Conservation (phyloP, 2,113 vertebrate species). For the Triplophysa tibetana region DNA sequence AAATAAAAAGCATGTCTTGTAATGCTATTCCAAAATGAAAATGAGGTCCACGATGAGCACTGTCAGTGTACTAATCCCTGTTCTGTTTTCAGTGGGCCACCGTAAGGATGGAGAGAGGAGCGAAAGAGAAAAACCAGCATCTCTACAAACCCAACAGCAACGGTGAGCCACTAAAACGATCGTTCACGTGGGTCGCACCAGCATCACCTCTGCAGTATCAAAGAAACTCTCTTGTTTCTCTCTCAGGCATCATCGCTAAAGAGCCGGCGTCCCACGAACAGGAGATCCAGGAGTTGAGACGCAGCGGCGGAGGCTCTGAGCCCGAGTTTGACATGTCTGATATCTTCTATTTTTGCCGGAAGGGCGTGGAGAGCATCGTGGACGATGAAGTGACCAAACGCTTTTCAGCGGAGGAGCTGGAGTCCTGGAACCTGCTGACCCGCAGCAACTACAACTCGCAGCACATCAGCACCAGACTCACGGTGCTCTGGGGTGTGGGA, state of each 20-base stretch:
- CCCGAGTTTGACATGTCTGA: conserved; percentile 86
- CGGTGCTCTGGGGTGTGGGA: conserved; percentile 84
- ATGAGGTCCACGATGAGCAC: too few relatives aligned
- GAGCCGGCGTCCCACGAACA: conserved; percentile 82
- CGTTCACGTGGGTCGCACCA: not conserved
- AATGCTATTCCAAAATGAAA: too few relatives aligned
- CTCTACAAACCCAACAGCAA: conserved; percentile 86
- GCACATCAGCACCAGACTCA: conserved; percentile 85
- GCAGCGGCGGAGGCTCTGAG: conserved; percentile 66
- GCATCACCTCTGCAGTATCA: not conserved
- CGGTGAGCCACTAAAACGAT: conserved; percentile 66
- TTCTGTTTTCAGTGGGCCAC: conserved; percentile 81
- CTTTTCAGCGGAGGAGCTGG: conserved; percentile 88
- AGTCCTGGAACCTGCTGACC: conserved; percentile 92
- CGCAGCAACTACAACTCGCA: conserved; percentile 91
- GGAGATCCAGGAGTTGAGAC: conserved; percentile 84
- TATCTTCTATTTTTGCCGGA: conserved; percentile 89
- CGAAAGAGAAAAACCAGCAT: conserved; percentile 83
- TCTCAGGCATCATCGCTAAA: conserved; percentile 87
- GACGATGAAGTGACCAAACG: conserved; percentile 94
- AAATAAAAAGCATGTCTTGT: too few relatives aligned
- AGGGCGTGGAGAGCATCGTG: conserved; percentile 90
- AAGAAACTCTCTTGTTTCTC: not conserved
- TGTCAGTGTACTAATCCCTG: not conserved
- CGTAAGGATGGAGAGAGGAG: conserved; percentile 83